Evolutionary conservation across 2,888 invertebrate genomes (phyloP).

Genomic region (Dexiosoma caninum): DNA sequence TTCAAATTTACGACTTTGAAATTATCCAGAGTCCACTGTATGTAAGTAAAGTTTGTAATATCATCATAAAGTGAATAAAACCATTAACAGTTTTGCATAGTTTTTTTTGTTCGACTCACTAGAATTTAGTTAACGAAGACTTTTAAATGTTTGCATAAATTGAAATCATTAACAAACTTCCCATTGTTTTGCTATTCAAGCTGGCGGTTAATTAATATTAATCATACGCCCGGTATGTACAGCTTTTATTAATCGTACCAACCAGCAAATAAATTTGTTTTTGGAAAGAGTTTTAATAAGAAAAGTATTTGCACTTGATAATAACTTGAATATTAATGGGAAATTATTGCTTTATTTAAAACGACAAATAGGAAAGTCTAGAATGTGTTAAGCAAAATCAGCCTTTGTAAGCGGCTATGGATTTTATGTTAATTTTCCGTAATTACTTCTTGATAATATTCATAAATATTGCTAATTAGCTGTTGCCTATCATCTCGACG

Average conservation of each 20-base stretch:
- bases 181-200: neutral
- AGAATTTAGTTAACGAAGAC: neutral
- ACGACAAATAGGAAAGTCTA: neutral
- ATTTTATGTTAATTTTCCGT: conserved; percentile 39
- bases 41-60: too few relatives aligned
- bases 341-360: conserved; percentile 49
- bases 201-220: neutral
- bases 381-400: neutral
- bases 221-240: neutral
- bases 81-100: too few relatives aligned
- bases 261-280: conserved; percentile 15
- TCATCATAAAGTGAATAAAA: too few relatives aligned
- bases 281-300: conserved; percentile 7
- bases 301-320: conserved; percentile 30
- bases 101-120: too few relatives aligned
- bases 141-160: neutral
- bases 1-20: too few relatives aligned
- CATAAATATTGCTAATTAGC: conserved; percentile 54
- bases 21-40: too few relatives aligned
- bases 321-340: conserved; percentile 55
- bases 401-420: neutral
- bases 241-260: neutral
- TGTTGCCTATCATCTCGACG: conserved; percentile 6
- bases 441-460: conserved; percentile 49
- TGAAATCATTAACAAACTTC: neutral